Conservation (phyloP, 2,797 vertebrate genomes). For the Hylomyscus alleni region DNA sequence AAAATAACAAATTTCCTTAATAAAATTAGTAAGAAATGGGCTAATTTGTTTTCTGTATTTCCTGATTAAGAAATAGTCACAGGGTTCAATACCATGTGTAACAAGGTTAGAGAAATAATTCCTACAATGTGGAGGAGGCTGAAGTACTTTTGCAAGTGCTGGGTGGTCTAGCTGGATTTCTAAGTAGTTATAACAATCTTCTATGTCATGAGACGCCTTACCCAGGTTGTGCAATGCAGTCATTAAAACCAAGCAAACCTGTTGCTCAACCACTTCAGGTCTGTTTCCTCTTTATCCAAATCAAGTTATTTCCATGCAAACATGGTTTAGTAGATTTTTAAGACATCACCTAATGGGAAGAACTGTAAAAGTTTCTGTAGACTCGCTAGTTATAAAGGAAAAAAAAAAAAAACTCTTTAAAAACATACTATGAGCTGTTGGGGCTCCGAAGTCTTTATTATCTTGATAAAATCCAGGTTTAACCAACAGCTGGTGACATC, state of each 20-base stretch:
- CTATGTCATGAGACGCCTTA: conserved; percentile 67
- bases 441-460: conserved; percentile 12
- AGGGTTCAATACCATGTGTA: conserved; percentile 5
- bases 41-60: conserved; percentile 51
- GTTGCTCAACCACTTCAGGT: conserved; percentile 69
- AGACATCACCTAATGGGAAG: conserved; percentile 23
- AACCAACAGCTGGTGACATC: conserved; percentile 26
- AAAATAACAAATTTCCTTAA: conserved; percentile 24
- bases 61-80: conserved; percentile 6
- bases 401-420: conserved; percentile 17
- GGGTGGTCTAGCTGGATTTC: conserved; percentile 75
- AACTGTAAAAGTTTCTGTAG: conserved; percentile 58
- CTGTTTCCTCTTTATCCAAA: conserved; percentile 72
- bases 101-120: conserved; percentile 25
- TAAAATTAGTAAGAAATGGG: conserved; percentile 50
- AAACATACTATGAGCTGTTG: conserved; percentile 29
- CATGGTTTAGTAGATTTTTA: conserved; percentile 37
- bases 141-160: conserved; percentile 60
- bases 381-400: neutral
- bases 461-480: conserved; percentile 63
- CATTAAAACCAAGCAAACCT: conserved; percentile 76
- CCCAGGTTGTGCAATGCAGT: conserved; percentile 74
- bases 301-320: conserved; percentile 68
- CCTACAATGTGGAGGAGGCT: neutral
- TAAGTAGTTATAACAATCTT: conserved; percentile 48